phyloP scores from a whole-genome alignment of 2,888 invertebrate species.

The Aphodius sticticus region DNA sequence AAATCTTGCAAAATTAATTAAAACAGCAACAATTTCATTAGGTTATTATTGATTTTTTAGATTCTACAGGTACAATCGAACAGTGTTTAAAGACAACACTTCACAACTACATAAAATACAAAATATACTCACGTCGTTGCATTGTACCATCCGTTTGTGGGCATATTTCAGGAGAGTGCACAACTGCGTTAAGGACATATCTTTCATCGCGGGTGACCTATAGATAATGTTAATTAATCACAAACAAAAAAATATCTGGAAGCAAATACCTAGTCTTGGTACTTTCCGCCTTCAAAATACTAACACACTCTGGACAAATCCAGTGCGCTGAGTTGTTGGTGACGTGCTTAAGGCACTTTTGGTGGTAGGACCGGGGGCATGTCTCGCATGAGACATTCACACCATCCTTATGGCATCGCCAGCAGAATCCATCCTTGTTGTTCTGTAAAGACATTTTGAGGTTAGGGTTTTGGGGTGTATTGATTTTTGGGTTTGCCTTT shows the following conservation, averaged over 20 bases:
- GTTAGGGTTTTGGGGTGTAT: conserved; percentile 12
- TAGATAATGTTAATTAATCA: conserved; percentile 44
- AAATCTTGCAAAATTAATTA: too few relatives aligned
- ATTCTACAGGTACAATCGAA: too few relatives aligned
- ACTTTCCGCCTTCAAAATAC: conserved; percentile 75
- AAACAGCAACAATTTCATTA: too few relatives aligned
- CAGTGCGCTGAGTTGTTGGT: conserved; percentile 67
- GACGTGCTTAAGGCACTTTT: conserved; percentile 72
- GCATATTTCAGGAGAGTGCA: conserved; percentile 82
- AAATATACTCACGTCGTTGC: conserved; percentile 74
- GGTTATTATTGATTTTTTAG: too few relatives aligned
- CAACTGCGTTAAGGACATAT: conserved; percentile 76
- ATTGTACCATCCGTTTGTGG: conserved; percentile 79
- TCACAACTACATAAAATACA: neutral
- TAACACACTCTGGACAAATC: conserved; percentile 89
- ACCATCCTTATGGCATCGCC: conserved; percentile 85
- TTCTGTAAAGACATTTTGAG: conserved; percentile 52
- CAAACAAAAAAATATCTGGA: neutral
- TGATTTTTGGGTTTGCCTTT: conserved; percentile 9
- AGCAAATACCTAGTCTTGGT: conserved; percentile 69
- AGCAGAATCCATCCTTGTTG: conserved; percentile 83
- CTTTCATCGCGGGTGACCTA: conserved; percentile 75
- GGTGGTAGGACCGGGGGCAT: conserved; percentile 87
- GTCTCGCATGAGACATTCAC: conserved; percentile 75
- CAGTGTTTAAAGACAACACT: too few relatives aligned